These are phyloP conservation scores for Peromyscus californicus DNA, from an alignment of 2,113 vertebrate genomes.

Conservation along the genomic window DNA sequence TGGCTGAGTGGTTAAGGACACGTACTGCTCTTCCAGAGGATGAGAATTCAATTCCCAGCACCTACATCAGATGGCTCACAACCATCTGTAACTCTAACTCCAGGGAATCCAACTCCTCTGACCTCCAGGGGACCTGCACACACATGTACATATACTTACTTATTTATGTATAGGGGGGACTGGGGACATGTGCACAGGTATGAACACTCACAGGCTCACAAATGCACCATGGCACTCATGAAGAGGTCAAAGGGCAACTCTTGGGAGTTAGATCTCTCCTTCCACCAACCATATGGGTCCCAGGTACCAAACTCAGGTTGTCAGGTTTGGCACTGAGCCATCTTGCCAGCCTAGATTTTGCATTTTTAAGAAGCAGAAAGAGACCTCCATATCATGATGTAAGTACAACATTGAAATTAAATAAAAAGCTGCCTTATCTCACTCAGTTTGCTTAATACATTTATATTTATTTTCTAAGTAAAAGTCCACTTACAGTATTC, in stretches of 20 bases:
- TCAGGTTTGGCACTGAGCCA: not conserved
- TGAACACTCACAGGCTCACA: not conserved
- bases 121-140: not conserved
- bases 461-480: constrained; percentile 48
- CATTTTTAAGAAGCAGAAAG: not conserved
- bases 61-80: not conserved
- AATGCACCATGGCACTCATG: not conserved
- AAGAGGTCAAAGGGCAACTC: not conserved
- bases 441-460: not conserved
- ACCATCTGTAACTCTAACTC: not conserved
- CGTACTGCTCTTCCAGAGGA: not conserved
- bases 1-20: not conserved
- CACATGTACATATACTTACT: not conserved
- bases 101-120: not conserved
- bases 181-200: not conserved
- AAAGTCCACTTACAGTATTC: constrained; percentile 8
- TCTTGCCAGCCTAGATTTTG: not conserved
- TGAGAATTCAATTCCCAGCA: no score
- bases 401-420: not conserved
- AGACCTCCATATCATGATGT: not conserved
- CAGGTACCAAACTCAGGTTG: not conserved
- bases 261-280: not conserved
- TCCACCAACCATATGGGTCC: not conserved
- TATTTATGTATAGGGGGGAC: not conserved
- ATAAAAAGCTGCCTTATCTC: constrained; percentile 22